phyloP scores from a whole-genome alignment of 2,888 invertebrate species.

The Tiliacea citrago region DNA sequence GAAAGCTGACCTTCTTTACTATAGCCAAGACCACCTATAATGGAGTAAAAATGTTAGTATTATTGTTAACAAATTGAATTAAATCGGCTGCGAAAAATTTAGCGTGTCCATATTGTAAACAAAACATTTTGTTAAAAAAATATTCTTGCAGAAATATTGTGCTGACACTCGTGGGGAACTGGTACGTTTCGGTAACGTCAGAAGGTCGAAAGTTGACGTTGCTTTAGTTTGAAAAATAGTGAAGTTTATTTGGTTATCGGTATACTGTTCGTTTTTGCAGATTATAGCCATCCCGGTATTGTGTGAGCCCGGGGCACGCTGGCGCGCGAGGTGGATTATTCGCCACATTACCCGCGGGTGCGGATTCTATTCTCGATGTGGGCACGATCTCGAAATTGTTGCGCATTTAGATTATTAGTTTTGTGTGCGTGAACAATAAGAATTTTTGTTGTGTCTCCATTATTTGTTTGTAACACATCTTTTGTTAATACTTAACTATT shows the following conservation, averaged over 20 bases:
- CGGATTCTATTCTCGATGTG: constrained; percentile 79
- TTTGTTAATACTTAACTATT: constrained; percentile 8
- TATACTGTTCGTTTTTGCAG: constrained; percentile 86
- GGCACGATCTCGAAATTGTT: constrained; percentile 82
- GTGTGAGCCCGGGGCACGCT: constrained; percentile 69
- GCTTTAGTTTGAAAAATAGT: constrained; percentile 41
- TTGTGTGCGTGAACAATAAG: constrained; percentile 57
- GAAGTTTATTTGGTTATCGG: constrained; percentile 55
- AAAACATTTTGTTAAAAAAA: constrained; percentile 68
- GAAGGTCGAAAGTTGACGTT: constrained; percentile 58
- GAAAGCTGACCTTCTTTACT: constrained; percentile 56
- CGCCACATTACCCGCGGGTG: constrained; percentile 85
- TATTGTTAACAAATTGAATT: constrained; percentile 88
- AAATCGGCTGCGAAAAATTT: constrained; percentile 80
- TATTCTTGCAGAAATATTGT: constrained; percentile 37
- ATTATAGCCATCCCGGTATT: constrained; percentile 81
- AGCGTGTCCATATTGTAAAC: constrained; percentile 73
- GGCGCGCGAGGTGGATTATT: constrained; percentile 88
- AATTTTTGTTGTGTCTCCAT: constrained; percentile 42
- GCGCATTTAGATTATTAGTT: constrained; percentile 81
- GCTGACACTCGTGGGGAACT: constrained; percentile 10
- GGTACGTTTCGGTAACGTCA: constrained; percentile 29
- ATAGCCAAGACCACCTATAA: constrained; percentile 77
- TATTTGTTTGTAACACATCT: constrained; percentile 32
- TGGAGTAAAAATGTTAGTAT: constrained; percentile 75